A percentile compares a stretch with the other conserved stretches of the same genome.
These are phyloP conservation scores for Stomorhina lunata DNA, from an alignment of 2,888 invertebrate species.

Conservation along the genomic window DNA sequence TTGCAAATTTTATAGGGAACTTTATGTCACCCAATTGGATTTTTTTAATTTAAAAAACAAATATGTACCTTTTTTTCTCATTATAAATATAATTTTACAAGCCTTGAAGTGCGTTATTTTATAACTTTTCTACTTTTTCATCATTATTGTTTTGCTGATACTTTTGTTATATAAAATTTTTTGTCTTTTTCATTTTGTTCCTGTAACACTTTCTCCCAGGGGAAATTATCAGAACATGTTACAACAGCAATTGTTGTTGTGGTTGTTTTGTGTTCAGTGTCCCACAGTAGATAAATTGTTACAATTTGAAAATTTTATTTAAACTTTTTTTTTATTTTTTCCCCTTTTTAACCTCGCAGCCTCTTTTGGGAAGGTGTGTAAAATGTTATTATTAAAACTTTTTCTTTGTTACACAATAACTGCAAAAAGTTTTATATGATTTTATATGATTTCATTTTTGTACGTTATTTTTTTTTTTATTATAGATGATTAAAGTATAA, in stretches of 20 bases:
- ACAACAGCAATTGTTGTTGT: conserved; percentile 32
- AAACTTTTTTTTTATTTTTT: conserved; percentile 6
- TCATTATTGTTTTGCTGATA: not conserved
- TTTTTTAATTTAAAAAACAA: not conserved
- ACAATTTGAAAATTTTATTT: conserved; percentile 31
- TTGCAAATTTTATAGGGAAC: not conserved
- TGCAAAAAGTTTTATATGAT: conserved; percentile 24
- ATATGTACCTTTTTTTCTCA: not conserved
- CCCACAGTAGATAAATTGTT: conserved; percentile 46
- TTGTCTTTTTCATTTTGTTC: not conserved
- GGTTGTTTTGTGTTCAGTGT: conserved; percentile 28
- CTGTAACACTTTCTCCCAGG: conserved; percentile 52
- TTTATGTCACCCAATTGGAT: not conserved
- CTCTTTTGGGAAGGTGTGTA: conserved; percentile 35
- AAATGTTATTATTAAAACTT: conserved; percentile 39
- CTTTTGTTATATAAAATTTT: conserved; percentile 16
- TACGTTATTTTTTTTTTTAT: not conserved
- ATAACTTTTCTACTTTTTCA: conserved; percentile 2
- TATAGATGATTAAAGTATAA: conserved; percentile 30
- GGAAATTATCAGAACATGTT: conserved; percentile 57
- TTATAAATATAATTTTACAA: not conserved
- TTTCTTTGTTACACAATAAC: not conserved
- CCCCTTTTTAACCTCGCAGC: not conserved
- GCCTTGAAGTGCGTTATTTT: conserved; percentile 9
- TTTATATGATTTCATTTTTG: conserved; percentile 9